phyloP scores from a whole-genome alignment of 2,797 vertebrate genomes.

The Chaetophractus vellerosus region DNA sequence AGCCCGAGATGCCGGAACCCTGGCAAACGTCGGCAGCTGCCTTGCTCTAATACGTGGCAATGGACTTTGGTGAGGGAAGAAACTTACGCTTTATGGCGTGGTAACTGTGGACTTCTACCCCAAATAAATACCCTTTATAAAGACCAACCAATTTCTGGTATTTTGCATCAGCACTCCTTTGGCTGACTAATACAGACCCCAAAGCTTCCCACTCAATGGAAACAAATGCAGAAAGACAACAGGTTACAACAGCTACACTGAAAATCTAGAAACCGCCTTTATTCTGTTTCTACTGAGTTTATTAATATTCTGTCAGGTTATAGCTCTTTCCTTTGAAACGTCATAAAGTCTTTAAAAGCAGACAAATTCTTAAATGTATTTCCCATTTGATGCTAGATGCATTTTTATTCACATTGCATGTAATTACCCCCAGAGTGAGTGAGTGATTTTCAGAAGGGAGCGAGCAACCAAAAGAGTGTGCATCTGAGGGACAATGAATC shows the following conservation, averaged over 20 bases:
- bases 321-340: background rate
- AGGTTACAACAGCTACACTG: background rate
- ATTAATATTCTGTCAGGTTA: background rate
- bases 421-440: too few species aligned
- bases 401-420: background rate
- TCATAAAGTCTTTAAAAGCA: background rate
- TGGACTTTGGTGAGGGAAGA: too few species aligned
- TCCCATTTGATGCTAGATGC: background rate
- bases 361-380: background rate
- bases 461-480: background rate
- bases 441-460: background rate
- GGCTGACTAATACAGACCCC: too few species aligned
- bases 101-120: too few species aligned
- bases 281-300: background rate
- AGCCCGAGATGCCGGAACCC: too few species aligned
- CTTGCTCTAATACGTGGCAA: too few species aligned
- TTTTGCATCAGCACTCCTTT: too few species aligned
- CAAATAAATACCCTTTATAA: too few species aligned
- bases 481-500: background rate
- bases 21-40: too few species aligned
- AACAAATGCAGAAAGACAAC: background rate
- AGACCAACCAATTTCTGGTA: too few species aligned
- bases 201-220: background rate
- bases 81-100: too few species aligned
- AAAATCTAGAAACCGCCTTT: background rate